Base-by-base conservation (phyloP, 2,113 vertebrate species). In the Paramisgurnus dabryanus region DNA sequence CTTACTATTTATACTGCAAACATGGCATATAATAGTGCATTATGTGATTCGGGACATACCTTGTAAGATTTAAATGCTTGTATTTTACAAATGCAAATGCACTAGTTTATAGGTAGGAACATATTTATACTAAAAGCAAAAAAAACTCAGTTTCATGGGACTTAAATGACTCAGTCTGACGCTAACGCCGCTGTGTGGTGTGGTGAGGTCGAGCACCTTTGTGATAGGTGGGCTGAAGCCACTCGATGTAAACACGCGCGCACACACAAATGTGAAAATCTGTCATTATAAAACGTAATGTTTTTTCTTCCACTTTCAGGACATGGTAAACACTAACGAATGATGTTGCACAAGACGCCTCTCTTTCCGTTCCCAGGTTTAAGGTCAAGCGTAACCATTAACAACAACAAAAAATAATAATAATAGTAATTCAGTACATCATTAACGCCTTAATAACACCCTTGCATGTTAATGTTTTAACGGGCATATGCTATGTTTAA, bases 141-240 rank as follows among this genome's bases (percentile, higher is more conserved):
- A 34, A 34, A 34, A 45, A 2, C 3, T 50, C 9, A 50, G 13
- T 22, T 22, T 22, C 22, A 22, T 22, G 22, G 22, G 22, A 22
- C 55, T 58, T 6, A 8, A 18, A 17, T 4, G 0, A 9, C 53
- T 58, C 17, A 11, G 49, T 34, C 53, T 4, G 47, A 68, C 49
- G 1, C 68, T 69, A 13, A 39, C 68, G 68, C 68, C 49, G 49
- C 68, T 39, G 13, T 17, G 68, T 57, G 67, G 67, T 7, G 67
- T 7, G 39, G 34, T 34, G 39, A 10, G 53, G 53, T 41, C 5
- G 39, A n/a, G 39, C 70, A n/a, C 53, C 39, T 72, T 39, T 58
- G 43, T 49, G 2, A 11, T 65, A 45, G 17, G 47, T 10, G 10
- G 12, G 1, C 67, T 69, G 18, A 3, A 49, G 67, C 1, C 11